Conservation (phyloP, 2,888 invertebrate genomes). For the Linnaemya tessellans region DNA sequence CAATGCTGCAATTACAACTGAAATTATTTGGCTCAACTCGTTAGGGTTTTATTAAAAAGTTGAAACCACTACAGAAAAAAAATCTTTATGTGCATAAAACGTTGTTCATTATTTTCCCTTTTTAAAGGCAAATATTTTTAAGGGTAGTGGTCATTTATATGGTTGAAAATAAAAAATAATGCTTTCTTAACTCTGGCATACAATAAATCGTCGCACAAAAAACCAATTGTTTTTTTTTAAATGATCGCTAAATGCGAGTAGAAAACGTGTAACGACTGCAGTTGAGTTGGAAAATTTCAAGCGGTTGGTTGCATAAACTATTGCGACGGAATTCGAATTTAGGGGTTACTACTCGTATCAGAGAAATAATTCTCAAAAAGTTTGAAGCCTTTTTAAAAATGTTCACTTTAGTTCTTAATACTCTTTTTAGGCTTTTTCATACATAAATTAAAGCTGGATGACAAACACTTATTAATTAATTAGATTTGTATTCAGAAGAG, state of each 20-base stretch:
- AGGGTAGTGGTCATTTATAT: slow-evolving; percentile 38
- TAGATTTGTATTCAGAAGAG: too few species aligned
- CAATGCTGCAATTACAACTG: neutral
- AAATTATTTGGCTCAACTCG: neutral
- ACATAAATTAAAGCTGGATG: too few species aligned
- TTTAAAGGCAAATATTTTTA: slow-evolving; percentile 1
- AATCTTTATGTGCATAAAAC: neutral
- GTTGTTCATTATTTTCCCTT: neutral
- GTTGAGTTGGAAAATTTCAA: neutral
- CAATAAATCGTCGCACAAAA: neutral
- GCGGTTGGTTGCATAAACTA: neutral
- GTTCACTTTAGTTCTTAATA: too few species aligned
- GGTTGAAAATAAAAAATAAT: slow-evolving; percentile 15
- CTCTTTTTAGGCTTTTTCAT: too few species aligned
- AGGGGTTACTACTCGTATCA: neutral
- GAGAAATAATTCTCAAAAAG: too few species aligned
- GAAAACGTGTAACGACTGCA: neutral
- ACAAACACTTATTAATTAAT: too few species aligned
- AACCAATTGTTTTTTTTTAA: neutral
- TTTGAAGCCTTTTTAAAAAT: too few species aligned
- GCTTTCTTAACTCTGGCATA: slow-evolving; percentile 20
- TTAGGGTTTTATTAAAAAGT: neutral
- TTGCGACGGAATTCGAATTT: neutral
- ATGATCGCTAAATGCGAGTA: neutral
- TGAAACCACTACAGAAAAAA: neutral